A percentile compares a stretch with the other conserved stretches of the same genome.
Evolutionary conservation across 1,140 invertebrate species (phyloP).

Genomic region (Ruditapes philippinarum): DNA sequence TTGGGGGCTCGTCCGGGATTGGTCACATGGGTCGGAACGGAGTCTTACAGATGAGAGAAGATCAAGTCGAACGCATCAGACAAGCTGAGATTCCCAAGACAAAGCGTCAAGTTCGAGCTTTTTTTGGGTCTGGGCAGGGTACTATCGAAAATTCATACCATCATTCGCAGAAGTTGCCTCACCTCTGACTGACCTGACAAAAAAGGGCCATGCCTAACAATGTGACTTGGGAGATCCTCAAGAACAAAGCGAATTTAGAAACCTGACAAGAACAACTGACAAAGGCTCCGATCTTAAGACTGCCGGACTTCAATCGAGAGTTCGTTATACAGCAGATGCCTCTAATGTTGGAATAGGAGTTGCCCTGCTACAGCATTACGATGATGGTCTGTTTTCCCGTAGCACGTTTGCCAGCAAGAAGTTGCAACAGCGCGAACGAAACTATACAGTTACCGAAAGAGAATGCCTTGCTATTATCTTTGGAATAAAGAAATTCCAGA

Average conservation of each 20-base stretch:
- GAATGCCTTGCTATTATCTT: background rate
- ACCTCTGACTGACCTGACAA: slow-evolving; percentile 75
- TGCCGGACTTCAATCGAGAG: slow-evolving; percentile 81
- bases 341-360: slow-evolving; percentile 59
- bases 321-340: slow-evolving; percentile 64
- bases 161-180: slow-evolving; percentile 78
- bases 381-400: slow-evolving; percentile 54
- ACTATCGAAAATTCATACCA: slow-evolving; percentile 85
- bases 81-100: background rate
- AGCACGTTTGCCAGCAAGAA: background rate
- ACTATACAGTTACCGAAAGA: background rate
- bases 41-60: slow-evolving; percentile 77
- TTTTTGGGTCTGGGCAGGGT: slow-evolving; percentile 86
- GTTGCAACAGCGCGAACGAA: background rate
- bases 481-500: background rate
- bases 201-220: slow-evolving; percentile 51
- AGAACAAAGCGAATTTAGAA: slow-evolving; percentile 50
- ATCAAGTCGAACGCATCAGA: background rate
- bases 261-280: slow-evolving; percentile 57
- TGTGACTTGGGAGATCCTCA: slow-evolving; percentile 51
- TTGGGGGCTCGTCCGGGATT: too few species aligned
- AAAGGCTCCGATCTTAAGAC: slow-evolving; percentile 65
- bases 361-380: slow-evolving; percentile 69
- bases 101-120: slow-evolving; percentile 62
- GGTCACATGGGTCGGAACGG: background rate